Percentiles rank a stretch among this genome's conserved stretches.
phyloP scores from a whole-genome alignment of 2,888 invertebrate species.

The Unio delphinus region DNA sequence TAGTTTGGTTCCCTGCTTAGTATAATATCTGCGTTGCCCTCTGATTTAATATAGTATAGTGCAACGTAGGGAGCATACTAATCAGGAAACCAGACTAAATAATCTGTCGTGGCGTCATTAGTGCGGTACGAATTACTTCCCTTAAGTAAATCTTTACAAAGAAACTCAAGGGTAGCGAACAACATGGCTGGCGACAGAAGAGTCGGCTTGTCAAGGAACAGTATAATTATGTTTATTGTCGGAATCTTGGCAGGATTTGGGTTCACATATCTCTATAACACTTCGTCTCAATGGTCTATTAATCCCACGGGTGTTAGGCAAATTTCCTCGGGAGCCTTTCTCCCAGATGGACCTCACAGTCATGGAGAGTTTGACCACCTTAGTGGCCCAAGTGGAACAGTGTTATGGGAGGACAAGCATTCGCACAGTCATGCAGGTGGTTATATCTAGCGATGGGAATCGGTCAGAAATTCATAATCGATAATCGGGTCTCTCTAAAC shows the following conservation, averaged over 20 bases:
- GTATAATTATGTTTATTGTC: slow-evolving; percentile 39
- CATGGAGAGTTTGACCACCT: slow-evolving; percentile 42
- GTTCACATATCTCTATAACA: slow-evolving; percentile 35
- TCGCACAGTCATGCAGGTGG: slow-evolving; percentile 45
- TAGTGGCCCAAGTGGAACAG: slow-evolving; percentile 33
- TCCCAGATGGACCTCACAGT: slow-evolving; percentile 45
- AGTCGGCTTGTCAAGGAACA: slow-evolving; percentile 15
- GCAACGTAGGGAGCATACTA: no score
- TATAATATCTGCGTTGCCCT: no score
- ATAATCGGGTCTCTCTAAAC: no score
- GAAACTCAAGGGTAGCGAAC: no score
- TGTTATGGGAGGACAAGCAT: slow-evolving; percentile 41
- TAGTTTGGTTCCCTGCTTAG: no score
- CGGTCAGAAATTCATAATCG: no score
- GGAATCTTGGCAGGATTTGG: slow-evolving; percentile 46
- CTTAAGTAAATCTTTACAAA: no score
- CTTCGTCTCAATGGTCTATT: slow-evolving; percentile 4
- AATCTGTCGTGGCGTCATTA: no score
- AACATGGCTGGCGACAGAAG: neutral
- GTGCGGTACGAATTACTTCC: no score
- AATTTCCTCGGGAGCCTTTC: slow-evolving; percentile 14
- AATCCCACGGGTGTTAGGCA: no score
- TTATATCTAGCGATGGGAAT: neutral
- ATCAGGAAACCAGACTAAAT: no score
- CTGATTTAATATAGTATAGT: no score